Evolutionary conservation across 1,140 invertebrate genomes (phyloP).

Genomic region (Drosophila chauvacae): DNA sequence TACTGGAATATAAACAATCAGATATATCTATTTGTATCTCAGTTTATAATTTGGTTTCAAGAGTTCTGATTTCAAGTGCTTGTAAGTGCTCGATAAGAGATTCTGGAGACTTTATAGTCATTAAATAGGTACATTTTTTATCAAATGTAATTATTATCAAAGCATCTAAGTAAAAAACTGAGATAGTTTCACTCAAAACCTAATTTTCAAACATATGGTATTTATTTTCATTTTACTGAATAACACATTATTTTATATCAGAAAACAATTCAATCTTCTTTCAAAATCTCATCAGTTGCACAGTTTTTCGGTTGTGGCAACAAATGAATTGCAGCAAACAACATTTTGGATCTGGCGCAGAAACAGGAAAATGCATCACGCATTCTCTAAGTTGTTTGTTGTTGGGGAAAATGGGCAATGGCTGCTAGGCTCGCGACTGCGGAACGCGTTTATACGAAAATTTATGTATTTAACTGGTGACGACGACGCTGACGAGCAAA

Average conservation of each 20-base stretch:
- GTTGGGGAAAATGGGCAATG: slow-evolving; percentile 43
- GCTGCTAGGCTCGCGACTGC: slow-evolving; percentile 54
- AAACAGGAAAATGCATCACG: slow-evolving; percentile 43
- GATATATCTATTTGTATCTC: no score
- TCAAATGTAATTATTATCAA: no score
- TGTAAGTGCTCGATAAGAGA: no score
- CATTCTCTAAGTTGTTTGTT: slow-evolving; percentile 53
- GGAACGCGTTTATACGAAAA: slow-evolving; percentile 82
- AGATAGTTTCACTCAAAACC: no score
- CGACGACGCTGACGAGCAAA: slow-evolving; percentile 77
- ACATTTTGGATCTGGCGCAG: slow-evolving; percentile 37
- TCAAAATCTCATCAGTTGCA: not conserved
- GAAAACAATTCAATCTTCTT: not conserved
- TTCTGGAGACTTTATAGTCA: no score
- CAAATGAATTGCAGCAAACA: slow-evolving; percentile 45
- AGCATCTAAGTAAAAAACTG: no score
- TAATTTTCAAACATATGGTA: not conserved
- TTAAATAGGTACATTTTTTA: no score
- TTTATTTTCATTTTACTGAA: not conserved
- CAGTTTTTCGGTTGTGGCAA: not conserved
- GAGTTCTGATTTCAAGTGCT: no score
- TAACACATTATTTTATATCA: not conserved
- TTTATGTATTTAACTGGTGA: slow-evolving; percentile 83
- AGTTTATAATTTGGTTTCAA: no score
- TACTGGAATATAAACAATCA: no score